Conservation (phyloP, 1,140 invertebrate species). For the Tyrophagus putrescentiae region DNA sequence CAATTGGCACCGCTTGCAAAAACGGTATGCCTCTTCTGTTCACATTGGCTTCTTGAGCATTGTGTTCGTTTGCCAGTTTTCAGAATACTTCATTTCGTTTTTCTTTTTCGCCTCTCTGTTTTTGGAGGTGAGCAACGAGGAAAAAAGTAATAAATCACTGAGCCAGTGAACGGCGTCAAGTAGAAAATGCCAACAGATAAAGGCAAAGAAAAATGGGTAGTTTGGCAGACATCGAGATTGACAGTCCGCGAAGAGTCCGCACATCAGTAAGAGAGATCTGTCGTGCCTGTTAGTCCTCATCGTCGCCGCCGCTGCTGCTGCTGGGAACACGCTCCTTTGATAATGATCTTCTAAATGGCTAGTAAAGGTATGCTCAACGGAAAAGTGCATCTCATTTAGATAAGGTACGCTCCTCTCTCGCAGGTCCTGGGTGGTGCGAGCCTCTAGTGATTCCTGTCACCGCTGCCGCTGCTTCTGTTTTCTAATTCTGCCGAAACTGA, state of each 20-base stretch:
- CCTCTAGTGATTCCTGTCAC: no score
- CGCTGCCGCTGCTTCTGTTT: no score
- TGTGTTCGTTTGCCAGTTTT: no score
- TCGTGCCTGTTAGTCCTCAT: no score
- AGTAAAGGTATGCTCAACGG: background rate
- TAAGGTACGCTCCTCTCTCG: no score
- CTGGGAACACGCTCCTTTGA: background rate
- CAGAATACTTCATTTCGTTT: no score
- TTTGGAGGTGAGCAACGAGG: no score
- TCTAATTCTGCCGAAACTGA: no score
- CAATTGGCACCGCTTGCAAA: slow-evolving; percentile 1
- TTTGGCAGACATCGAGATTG: background rate
- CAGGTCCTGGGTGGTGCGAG: no score
- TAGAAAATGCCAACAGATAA: background rate
- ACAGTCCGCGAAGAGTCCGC: background rate
- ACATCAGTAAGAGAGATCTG: slow-evolving; percentile 4
- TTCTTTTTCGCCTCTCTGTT: no score
- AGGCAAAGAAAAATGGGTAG: slow-evolving; percentile 8
- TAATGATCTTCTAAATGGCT: slow-evolving; percentile 11
- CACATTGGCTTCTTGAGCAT: no score
- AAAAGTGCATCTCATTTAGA: slow-evolving; percentile 13
- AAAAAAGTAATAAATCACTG: slow-evolving; percentile 4
- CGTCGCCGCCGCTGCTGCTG: no score
- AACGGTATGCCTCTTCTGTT: background rate
- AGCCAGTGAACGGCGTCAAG: background rate